Base-by-base conservation (phyloP, 2,888 invertebrate genomes). In the Scaptomyza caliginosa region DNA sequence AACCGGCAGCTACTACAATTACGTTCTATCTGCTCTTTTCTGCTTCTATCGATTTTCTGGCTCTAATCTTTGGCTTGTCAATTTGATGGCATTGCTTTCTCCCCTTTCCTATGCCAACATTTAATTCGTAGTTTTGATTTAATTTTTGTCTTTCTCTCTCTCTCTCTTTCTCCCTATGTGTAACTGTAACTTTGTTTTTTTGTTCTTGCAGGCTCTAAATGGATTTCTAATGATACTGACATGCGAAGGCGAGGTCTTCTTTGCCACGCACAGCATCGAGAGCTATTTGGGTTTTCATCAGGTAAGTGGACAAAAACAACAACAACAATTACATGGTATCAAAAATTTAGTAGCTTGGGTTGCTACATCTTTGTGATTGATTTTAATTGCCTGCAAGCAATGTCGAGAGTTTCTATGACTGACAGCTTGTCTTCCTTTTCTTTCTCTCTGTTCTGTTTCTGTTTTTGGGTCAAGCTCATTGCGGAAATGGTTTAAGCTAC, bases 261-360 rank as follows among this genome's bases (percentile, higher is more conserved):
- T 99, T 93, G 99, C 99, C 63, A 99, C 99, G 72, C 97, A 99
- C 93, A 99, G 98, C 92, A 99, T 99, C 92, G 99, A 99, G 93
- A 98, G 97, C 92, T 99, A 99, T 93, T 94, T 99, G 90, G 99
- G 99, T 92, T 99, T 99, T 94, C 99, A 99, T 94, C 99, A 99
- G 96, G 99, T 99, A 93, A 93, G 93, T 91, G 69, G 62, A 64
- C 54, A 66, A 34, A 32, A 64, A 39, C 13, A 51, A 51, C 23
- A 49, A 38, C 65, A 36, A 40, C 38, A 45, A 49, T 30, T 21
- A 17, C 17, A 42, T 36, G 16, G 10, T 16, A 26, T 26, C 2
- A 24, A 23, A 30, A 24, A 46, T 21, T 56, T 7, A 32, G 23
- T 46, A 32, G 46, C 23, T 24, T 58, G 58, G 42, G 58, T 23